Evolutionary conservation across 1,140 invertebrate species (phyloP), one percentile per base, ranked within the genome.

Genomic region (Lepidotrigona ventralis): DNA sequence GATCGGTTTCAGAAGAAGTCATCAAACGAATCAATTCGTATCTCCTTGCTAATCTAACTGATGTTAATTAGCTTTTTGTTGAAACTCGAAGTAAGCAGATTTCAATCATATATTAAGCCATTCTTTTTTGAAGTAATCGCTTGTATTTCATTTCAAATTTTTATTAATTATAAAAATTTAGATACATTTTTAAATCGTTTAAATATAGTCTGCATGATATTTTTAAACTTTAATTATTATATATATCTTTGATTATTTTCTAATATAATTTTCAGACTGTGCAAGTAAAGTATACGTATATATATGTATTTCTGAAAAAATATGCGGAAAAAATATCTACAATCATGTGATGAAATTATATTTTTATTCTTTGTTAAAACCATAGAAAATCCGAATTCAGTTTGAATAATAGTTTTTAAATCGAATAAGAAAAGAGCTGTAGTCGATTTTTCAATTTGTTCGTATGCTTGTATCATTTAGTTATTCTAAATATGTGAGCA

Each of bases 301-400:
- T 2, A 1, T 56, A 56, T 9, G 54, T 5, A 1, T 29, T 66
- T 21, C 6, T 33, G 17, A 66, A 5, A 64, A 26, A 17, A 64
- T 17, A 9, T 12, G 14, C 3, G 17, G 29, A 8, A 0, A 21
- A 66, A 19, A 23, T 23, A 3, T 14, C 14, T 14, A 15, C 21
- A 39, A 9, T 23, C 26, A 26, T 29, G 46, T 6, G 19, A 54
- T 58, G 56, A 58, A 58, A 23, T 58, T 58, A 70, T 58, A 21
- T 53, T 53, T 26, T 53, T 60, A 70, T 51, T 8, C 23, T n/a
- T 14, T 58, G 21, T 53, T n/a, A 39, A 63, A 80, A 73, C 46
- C 17, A 6, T 54, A 73, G 69, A 56, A 72, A 53, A 71, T 72
- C 39, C n/a, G 69, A 80, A 73, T 64, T 53, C 11, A 63, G 77